A percentile compares a stretch with the other conserved stretches of the same genome.
Evolutionary conservation across 2,888 invertebrate genomes (phyloP).

Genomic region (Hirtodrosophila trivittata): DNA sequence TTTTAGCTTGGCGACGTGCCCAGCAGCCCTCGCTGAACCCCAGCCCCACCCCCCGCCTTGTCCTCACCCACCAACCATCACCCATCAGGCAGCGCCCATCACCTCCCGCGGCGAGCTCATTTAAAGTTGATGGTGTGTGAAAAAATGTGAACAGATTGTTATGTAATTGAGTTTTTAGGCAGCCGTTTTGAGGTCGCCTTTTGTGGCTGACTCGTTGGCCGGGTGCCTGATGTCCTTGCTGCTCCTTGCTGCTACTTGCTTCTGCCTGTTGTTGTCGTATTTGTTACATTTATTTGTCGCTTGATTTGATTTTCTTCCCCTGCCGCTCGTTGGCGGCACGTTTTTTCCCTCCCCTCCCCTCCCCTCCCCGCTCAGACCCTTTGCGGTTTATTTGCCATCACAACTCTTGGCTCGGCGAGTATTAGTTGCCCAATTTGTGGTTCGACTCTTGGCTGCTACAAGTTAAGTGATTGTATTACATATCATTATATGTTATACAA

Average conservation of each 20-base stretch:
- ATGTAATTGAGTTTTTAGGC: constrained; percentile 83
- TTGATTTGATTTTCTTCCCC: constrained; percentile 68
- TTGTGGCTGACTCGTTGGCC: constrained; percentile 62
- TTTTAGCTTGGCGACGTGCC: constrained; percentile 57
- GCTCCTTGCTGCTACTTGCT: neutral
- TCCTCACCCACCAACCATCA: neutral
- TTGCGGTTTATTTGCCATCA: constrained; percentile 56
- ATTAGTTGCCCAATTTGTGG: constrained; percentile 68
- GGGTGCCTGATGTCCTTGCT: constrained; percentile 8
- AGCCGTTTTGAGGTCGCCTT: constrained; percentile 79
- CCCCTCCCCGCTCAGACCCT: constrained; percentile 6
- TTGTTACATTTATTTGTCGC: constrained; percentile 78
- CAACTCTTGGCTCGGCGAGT: constrained; percentile 21
- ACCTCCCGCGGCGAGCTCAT: constrained; percentile 61
- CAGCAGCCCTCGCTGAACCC: constrained; percentile 35
- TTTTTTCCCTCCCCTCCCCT: constrained; percentile 23
- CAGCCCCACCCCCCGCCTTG: constrained; percentile 1
- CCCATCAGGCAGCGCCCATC: constrained; percentile 6
- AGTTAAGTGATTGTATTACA: constrained; percentile 43
- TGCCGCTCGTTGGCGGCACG: constrained; percentile 32
- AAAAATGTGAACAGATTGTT: constrained; percentile 84
- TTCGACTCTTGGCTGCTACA: constrained; percentile 30
- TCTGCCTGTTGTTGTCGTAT: constrained; percentile 58
- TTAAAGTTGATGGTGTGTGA: constrained; percentile 83
- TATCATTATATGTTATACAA: neutral